Evolutionary conservation across 2,113 vertebrate species (phyloP), one percentile per base, ranked within the genome.

Genomic region (Boulengeromyrus knoepffleri): DNA sequence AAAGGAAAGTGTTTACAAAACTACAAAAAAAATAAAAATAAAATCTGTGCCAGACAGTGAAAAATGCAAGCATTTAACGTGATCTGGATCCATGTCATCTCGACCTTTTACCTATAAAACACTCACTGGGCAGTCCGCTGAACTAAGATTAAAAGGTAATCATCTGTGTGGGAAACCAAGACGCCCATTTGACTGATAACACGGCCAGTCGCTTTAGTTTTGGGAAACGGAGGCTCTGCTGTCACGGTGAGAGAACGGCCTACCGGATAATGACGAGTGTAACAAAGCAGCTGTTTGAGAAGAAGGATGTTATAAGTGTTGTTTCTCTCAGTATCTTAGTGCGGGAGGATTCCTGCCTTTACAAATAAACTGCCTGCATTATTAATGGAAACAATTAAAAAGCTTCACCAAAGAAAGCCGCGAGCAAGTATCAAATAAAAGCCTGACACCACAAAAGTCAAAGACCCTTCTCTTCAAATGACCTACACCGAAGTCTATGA

Each of bases 271-370:
- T 7, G 10, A n/a, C 62, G 13, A 56, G 19, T 27, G 8, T 50
- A 58, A 70, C 88, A 83, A 89, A 85, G 24, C 83, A 89, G 90
- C 77, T 86, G 88, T 45, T 24, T 88, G 89, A 80, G 91, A 90
- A 92, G 92, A 47, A 91, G 58, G 58, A 87, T 47, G 13, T 93
- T 91, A 90, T 90, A 93, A 88, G 50, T 89, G 46, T 12, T 39
- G 36, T 80, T 24, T 70, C 84, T 45, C 83, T 84, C 85, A 10
- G 12, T 19, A 77, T 19, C 39, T 36, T 27, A 15, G 24, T 24
- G 58, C 17, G 2, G 12, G 74, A 80, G 74, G 36, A 42, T 7
- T 36, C 31, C 74, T 42, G 70, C 27, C 13, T 31, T 39, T 77
- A 27, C 58, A 66, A 66, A 66, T 27, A 66, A n/a, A 66, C n/a